Base-by-base conservation (phyloP, 2,888 invertebrate genomes). In the Pherbina coryleti region DNA sequence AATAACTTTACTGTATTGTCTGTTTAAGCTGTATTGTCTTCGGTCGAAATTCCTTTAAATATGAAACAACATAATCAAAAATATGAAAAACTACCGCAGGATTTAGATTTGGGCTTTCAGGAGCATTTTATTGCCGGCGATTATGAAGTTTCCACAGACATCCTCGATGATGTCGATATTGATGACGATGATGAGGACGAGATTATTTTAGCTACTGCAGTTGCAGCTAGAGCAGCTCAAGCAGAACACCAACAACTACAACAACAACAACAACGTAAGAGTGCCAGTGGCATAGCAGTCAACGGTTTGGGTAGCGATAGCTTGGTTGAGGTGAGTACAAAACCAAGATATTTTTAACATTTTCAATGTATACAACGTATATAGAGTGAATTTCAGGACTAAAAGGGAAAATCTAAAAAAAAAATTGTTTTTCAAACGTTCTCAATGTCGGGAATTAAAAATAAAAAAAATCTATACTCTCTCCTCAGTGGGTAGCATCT, bases 11-110 rank as follows among this genome's bases (percentile, higher is more conserved):
- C 67, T 57, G 37, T 8, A 19, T 34, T 3, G 49, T 14, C 22
- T 60, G 57, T 60, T 25, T 25, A 14, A 60, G 22, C 22, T 8
- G 25, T 51, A 69, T 62, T 60, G 31, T 57, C 67, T 22, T 49
- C 22, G 75, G 37, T 34, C 60, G 49, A 31, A 28, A 37, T 72
- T 62, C n/a, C 51, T 25, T 51, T 74, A 74, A 74, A 74, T 74
- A 88, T 89, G 89, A 89, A 89, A 89, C 85, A 85, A 83, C 88
- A 88, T 82, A 88, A 88, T 53, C 51, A 49, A 83, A 89, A 89
- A 84, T 89, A 89, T 88, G 88, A 86, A 75, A 89, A 89, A 85
- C 83, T 89, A 80, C 88, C 89, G 83, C 89, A 89, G 85, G 89
- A 89, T 85, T 87, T 88, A 84, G 89, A 89, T 86, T 84, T 89